Conservation (phyloP, 2,113 vertebrate species). For the Tor tambroides region DNA sequence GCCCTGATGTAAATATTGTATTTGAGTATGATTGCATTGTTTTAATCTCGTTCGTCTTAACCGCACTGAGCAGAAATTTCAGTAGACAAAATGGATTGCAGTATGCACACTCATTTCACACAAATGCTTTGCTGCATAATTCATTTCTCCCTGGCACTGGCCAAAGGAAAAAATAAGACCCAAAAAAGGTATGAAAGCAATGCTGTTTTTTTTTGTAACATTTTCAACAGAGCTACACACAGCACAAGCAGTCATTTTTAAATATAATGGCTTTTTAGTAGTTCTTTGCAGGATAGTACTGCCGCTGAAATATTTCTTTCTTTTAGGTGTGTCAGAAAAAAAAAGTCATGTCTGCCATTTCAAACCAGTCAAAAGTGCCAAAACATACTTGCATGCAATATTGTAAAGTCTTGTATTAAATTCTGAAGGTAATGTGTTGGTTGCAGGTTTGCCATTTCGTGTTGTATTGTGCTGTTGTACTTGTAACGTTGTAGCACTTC, state of each 20-base stretch:
- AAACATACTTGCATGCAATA: conserved; percentile 47
- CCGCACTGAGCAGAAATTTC: conserved; percentile 15
- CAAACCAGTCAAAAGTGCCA: conserved; percentile 39
- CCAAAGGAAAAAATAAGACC: conserved; percentile 1
- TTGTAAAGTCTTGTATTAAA: conserved; percentile 44
- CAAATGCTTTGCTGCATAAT: not conserved
- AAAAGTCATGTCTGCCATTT: too few relatives aligned
- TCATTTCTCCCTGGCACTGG: not conserved
- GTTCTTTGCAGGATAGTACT: too few relatives aligned
- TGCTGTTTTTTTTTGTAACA: too few relatives aligned
- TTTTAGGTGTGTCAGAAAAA: too few relatives aligned
- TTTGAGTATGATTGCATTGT: too few relatives aligned
- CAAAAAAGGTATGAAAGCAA: too few relatives aligned
- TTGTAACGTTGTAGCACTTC: conserved; percentile 69
- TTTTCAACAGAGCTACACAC: too few relatives aligned
- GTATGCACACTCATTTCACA: too few relatives aligned
- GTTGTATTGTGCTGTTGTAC: not conserved
- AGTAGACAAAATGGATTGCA: not conserved
- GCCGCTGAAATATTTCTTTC: too few relatives aligned
- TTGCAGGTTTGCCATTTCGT: conserved; percentile 25
- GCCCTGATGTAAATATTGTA: too few relatives aligned
- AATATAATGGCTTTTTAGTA: too few relatives aligned
- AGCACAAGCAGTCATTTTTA: too few relatives aligned
- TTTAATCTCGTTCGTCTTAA: not conserved
- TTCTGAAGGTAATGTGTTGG: conserved; percentile 31